Base-by-base conservation (phyloP, 2,888 invertebrate genomes). In the Tineola bisselliella region DNA sequence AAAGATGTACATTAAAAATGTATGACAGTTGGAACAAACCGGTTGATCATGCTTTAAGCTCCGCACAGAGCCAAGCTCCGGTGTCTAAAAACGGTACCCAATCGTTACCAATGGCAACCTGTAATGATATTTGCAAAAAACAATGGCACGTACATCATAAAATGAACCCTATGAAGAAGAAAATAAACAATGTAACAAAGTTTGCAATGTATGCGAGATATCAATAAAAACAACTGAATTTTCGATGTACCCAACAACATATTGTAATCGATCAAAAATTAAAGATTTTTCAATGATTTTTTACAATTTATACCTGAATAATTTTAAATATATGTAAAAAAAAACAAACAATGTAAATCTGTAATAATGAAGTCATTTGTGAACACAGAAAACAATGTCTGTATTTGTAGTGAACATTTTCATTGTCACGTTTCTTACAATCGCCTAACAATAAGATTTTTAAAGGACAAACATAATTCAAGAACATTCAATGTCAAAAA, bases 111-210 rank as follows among this genome's bases (percentile, higher is more conserved):
- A 62, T 62, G 63, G 74, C 75, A 75, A 83, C 83, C 83, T 83
- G 83, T 67, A 83, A 83, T 77, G 77, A 81, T 76, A 82, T 77
- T 74, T 75, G 81, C 79, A 79, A 72, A 79, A 72, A 77, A 75
- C 76, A 68, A 69, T 69, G 56, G 62, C 13, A 62, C 62, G 44
- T 59, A 57, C 48, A 59, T 59, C 59, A 57, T 56, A 54, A 10
- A 13, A 58, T 18, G 25, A 25, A 11, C 56, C 56, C 30, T 56
- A 12, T 33, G 38, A 3, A 38, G 25, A 25, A 25, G 25, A 4
- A 25, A 2, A 25, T 25, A 4, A 25, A 25, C 4, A 25, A 25
- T 25, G 25, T 25, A 25, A 2, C 6, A 25, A 4, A 25, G 6
- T 4, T 25, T n/a, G n/a, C n/a, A n/a, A n/a, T 25, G 25, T 25